Evolutionary conservation across 2,113 vertebrate genomes (phyloP).

Genomic region (Machaerirhynchus nigripectus): DNA sequence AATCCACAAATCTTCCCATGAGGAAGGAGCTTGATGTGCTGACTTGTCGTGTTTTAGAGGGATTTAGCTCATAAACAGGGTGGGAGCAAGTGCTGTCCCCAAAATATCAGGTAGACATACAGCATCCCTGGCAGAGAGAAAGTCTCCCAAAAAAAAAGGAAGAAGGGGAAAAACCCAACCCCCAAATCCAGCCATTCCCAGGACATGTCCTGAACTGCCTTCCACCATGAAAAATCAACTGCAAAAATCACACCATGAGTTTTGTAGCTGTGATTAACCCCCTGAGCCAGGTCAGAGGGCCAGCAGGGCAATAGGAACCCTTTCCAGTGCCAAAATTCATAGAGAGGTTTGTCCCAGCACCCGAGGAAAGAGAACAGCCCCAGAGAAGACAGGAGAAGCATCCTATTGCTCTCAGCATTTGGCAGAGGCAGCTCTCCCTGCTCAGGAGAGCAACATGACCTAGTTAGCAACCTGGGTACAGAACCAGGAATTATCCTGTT

Average conservation of each 20-base stretch:
- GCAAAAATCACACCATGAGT: neutral
- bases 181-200: neutral
- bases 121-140: neutral
- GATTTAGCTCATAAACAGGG: neutral
- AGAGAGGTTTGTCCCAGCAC: neutral
- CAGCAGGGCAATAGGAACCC: neutral
- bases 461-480: conserved; percentile 37
- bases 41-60: neutral
- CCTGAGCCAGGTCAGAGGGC: neutral
- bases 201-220: neutral
- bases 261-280: neutral
- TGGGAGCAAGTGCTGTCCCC: neutral
- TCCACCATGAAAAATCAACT: neutral
- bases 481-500: conserved; percentile 12
- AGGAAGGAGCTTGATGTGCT: neutral
- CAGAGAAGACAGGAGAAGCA: neutral
- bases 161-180: neutral
- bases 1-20: neutral
- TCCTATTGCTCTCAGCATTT: neutral
- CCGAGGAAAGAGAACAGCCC: neutral
- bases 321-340: neutral
- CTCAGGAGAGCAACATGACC: conserved; percentile 39
- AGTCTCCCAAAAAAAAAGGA: neutral
- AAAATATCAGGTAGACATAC: neutral
- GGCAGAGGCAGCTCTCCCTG: neutral